Percentiles rank a stretch among this genome's conserved stretches.
Conservation (phyloP, 1,140 invertebrate genomes). For the Zaprionus camerounensis region DNA sequence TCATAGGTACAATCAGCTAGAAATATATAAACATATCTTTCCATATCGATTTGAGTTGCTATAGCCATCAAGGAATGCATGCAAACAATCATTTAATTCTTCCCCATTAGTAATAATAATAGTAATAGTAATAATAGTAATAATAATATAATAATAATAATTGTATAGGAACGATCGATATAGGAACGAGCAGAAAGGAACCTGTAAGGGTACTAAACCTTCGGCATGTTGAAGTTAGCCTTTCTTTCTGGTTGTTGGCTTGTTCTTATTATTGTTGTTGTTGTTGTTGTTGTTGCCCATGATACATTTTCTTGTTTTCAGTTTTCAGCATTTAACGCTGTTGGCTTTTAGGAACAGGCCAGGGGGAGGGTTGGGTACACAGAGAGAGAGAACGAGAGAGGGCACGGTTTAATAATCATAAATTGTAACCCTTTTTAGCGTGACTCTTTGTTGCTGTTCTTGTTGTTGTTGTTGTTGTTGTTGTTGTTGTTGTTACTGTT, state of each 20-base stretch:
- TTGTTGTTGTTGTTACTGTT: slow-evolving; percentile 29
- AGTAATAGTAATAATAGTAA: no score
- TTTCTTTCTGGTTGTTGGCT: background rate
- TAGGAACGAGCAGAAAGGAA: no score
- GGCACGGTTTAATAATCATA: slow-evolving; percentile 77
- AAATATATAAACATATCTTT: no score
- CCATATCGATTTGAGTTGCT: no score
- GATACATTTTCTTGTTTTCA: slow-evolving; percentile 30
- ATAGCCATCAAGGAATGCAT: no score
- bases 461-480: slow-evolving; percentile 41
- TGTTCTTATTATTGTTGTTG: background rate
- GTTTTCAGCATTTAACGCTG: slow-evolving; percentile 33
- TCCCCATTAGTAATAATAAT: no score
- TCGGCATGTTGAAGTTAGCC: background rate
- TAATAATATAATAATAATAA: no score
- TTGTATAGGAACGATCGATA: no score
- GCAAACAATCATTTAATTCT: no score
- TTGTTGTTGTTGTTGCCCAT: background rate
- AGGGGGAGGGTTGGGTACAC: background rate
- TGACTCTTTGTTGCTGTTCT: slow-evolving; percentile 35
- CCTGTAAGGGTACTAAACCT: no score
- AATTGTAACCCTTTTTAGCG: slow-evolving; percentile 75
- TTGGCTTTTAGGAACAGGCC: slow-evolving; percentile 27
- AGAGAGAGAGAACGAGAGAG: background rate
- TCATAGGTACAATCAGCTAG: no score